These are phyloP conservation scores for Sapayoa aenigma DNA, from an alignment of 2,113 vertebrate species.

Conservation along the genomic window DNA sequence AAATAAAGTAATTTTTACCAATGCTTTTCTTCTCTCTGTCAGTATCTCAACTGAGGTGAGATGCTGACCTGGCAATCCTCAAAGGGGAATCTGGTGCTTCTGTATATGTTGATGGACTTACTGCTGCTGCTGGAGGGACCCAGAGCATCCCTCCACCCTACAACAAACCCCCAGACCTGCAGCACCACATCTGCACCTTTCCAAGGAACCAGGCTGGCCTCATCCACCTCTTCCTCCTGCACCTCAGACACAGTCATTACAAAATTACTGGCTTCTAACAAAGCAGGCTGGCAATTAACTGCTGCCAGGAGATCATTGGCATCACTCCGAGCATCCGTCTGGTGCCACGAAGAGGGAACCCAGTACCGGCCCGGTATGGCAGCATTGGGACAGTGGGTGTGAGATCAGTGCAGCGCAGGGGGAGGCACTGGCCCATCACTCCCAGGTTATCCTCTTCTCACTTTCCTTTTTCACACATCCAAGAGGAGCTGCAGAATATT, in stretches of 20 bases:
- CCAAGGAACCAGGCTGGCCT: fast-evolving
- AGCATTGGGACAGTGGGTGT: fast-evolving
- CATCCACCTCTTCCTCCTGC: neutral
- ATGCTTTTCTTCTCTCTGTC: neutral
- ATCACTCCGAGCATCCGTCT: fast-evolving
- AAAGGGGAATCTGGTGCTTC: neutral
- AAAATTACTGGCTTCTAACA: neutral
- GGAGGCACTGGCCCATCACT: fast-evolving
- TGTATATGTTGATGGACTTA: fast-evolving
- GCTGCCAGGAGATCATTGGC: neutral
- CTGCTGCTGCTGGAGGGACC: neutral
- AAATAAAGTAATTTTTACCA: neutral
- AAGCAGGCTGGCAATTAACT: neutral
- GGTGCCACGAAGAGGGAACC: fast-evolving
- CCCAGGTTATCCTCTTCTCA: neutral
- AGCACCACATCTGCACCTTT: neutral
- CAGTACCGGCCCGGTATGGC: fast-evolving
- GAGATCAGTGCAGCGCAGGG: neutral
- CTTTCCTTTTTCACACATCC: neutral
- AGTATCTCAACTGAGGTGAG: neutral
- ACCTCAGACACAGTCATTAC: neutral
- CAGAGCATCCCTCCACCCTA: neutral
- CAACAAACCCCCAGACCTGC: neutral
- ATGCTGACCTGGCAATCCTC: neutral
- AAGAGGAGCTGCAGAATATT: neutral